These are phyloP conservation scores for Hydrolagus affinis DNA, from an alignment of 2,113 vertebrate species.

Conservation along the genomic window DNA sequence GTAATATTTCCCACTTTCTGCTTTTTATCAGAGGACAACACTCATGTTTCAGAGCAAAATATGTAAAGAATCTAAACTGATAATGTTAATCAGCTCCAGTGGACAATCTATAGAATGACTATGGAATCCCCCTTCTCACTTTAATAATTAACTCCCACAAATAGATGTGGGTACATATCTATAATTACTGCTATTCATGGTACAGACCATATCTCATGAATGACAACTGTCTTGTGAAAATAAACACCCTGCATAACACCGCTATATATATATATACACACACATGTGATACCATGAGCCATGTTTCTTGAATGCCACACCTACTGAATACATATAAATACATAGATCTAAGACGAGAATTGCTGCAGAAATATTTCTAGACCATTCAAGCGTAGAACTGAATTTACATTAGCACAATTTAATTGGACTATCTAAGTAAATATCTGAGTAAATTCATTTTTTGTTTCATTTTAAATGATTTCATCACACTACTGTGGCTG, in stretches of 20 bases:
- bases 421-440: no score
- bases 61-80: neutral
- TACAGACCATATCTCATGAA: neutral
- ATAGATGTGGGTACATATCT: neutral
- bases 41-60: neutral
- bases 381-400: neutral
- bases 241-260: neutral
- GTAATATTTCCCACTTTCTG: neutral
- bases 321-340: neutral
- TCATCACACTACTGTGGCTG: no score
- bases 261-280: slow-evolving; percentile 19
- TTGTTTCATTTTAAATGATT: no score
- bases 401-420: slow-evolving; percentile 8
- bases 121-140: neutral
- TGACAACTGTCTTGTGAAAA: slow-evolving; percentile 3
- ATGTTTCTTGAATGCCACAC: neutral
- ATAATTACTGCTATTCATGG: neutral
- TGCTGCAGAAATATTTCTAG: neutral
- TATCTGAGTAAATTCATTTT: no score
- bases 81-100: neutral
- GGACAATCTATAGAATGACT: neutral
- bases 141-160: neutral
- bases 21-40: neutral
- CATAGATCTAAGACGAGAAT: neutral
- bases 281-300: neutral